Evolutionary conservation across 2,888 invertebrate genomes (phyloP), one percentile per base, ranked within the genome.

Genomic region (Philaethria dido): DNA sequence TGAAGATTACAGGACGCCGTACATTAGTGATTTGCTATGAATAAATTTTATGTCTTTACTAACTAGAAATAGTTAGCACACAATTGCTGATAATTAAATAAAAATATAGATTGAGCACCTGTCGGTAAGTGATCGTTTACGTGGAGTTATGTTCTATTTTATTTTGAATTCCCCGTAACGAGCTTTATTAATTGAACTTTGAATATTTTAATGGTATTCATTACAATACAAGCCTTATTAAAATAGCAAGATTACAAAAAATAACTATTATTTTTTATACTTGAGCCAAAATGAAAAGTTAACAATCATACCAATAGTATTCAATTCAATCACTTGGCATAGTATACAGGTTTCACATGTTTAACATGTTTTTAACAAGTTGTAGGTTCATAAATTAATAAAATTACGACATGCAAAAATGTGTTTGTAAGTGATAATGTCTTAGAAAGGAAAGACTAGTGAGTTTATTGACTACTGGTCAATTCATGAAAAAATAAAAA

Each of bases 41-140:
- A 22, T n/a, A 57, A 42, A 39, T 42, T 22, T 57, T n/a, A 52
- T 57, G n/a, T 42, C 22, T 57, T 11, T n/a, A 42, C 20, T n/a
- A 57, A 42, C 22, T 22, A 42, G 13, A 39, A 50, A 52, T 16
- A 52, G 29, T 33, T 33, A 52, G 42, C n/a, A 42, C 14, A 42
- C 42, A 16, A 25, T 25, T 42, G 0, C n/a, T 8, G 39, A 42
- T 39, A 57, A 42, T 57, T 22, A 42, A 22, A 42, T 2, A 20
- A n/a, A 57, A 20, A 42, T 25, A 42, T 42, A 42, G 50, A 6
- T 42, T 5, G 14, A 2, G n/a, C 57, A 57, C n/a, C 22, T 57
- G 57, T 42, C 42, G 22, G 22, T 42, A 11, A 57, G n/a, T 25
- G n/a, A 2, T 13, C 39, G 13, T 13, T 39, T 39, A 11, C 13